A percentile compares a stretch with the other conserved stretches of the same genome.
Evolutionary conservation across 2,797 vertebrate species (phyloP).

Genomic region (Gadopsis marmoratus): DNA sequence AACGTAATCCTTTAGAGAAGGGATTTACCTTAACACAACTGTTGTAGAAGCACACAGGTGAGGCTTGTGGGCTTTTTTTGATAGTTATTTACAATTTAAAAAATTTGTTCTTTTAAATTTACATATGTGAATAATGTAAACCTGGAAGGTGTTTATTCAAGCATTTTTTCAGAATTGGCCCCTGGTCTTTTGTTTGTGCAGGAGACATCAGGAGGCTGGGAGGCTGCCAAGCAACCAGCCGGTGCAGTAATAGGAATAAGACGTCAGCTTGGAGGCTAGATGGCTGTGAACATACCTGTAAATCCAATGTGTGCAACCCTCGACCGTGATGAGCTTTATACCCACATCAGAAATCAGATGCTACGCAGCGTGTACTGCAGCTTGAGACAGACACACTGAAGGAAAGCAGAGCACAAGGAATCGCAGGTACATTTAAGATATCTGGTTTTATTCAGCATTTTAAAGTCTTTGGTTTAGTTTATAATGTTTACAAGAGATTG

Average conservation of each 20-base stretch:
- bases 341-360: constrained; percentile 33
- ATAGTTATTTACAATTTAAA: not conserved
- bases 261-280: constrained; percentile 58
- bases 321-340: constrained; percentile 20
- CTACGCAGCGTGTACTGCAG: constrained; percentile 13
- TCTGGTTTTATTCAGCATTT: constrained; percentile 10
- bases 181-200: constrained; percentile 16
- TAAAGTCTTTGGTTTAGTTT: not conserved
- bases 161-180: not conserved
- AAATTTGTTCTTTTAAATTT: not conserved
- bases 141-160: not conserved
- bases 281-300: constrained; percentile 43
- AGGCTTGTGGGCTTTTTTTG: constrained; percentile 15
- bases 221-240: constrained; percentile 72
- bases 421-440: constrained; percentile 50
- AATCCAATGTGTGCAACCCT: constrained; percentile 50
- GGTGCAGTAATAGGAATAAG: constrained; percentile 73
- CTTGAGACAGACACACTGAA: constrained; percentile 30
- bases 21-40: constrained; percentile 77
- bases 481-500: not conserved
- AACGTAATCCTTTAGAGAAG: constrained; percentile 78
- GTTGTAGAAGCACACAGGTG: constrained; percentile 43
- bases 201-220: constrained; percentile 39
- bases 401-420: constrained; percentile 33
- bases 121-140: not conserved